phyloP scores from a whole-genome alignment of 2,113 vertebrate genomes.

The Cavia porcellus region DNA sequence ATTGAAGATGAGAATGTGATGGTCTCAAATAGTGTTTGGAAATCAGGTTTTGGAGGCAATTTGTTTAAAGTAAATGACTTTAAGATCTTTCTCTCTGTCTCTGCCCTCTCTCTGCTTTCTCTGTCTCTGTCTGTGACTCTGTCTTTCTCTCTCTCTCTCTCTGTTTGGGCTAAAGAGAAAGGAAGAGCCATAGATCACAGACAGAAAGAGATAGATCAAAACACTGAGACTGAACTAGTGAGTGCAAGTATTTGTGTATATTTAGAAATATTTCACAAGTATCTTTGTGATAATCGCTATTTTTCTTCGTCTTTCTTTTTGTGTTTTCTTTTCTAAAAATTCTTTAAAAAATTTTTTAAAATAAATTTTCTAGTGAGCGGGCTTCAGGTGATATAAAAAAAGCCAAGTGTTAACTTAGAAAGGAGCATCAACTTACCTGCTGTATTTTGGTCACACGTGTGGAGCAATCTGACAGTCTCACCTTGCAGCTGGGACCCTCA shows the following conservation, averaged over 20 bases:
- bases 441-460: background rate
- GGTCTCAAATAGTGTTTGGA: background rate
- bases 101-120: background rate
- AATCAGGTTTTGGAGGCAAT: background rate
- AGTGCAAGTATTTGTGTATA: background rate
- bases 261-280: background rate
- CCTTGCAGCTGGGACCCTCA: constrained; percentile 4
- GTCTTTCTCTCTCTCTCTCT: no score
- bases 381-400: background rate
- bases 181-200: background rate
- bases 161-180: background rate
- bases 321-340: constrained; percentile 20
- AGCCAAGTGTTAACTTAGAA: background rate
- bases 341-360: background rate
- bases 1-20: background rate
- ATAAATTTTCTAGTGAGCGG: background rate
- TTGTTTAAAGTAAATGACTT: constrained; percentile 40
- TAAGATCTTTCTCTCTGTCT: background rate
- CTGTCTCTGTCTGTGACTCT: background rate
- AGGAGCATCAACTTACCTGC: background rate
- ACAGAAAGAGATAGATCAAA: background rate
- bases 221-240: background rate
- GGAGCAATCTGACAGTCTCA: background rate
- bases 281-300: background rate
- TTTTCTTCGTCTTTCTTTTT: background rate